phyloP scores from a whole-genome alignment of 2,113 vertebrate species.

The Sturnira hondurensis region DNA sequence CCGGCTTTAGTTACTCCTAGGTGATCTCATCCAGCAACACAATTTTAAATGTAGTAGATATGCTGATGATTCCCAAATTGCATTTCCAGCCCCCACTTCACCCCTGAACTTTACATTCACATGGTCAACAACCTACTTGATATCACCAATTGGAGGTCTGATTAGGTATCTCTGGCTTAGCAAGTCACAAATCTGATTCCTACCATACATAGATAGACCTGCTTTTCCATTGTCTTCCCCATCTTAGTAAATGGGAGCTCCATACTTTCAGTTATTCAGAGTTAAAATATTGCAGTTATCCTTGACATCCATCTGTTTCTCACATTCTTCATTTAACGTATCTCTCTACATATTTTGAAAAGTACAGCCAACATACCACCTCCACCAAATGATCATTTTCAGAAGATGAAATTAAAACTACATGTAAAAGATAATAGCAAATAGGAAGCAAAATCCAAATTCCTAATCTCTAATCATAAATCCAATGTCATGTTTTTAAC shows the following conservation, averaged over 20 bases:
- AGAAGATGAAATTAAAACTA: slow-evolving; percentile 16
- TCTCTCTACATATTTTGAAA: not conserved
- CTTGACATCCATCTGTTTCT: not conserved
- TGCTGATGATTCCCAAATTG: not conserved
- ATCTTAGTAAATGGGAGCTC: not conserved
- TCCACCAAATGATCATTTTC: slow-evolving; percentile 9
- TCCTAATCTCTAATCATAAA: slow-evolving; percentile 18
- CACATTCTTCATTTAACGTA: not conserved
- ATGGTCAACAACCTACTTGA: not conserved
- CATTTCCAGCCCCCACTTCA: not conserved
- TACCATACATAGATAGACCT: not conserved
- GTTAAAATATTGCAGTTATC: not conserved
- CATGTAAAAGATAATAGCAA: not conserved
- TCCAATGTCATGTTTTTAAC: not conserved
- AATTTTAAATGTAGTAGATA: not conserved
- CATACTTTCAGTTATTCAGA: not conserved
- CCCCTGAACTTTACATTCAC: not conserved
- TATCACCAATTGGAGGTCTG: not conserved
- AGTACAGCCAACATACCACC: not conserved
- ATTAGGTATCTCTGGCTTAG: not conserved
- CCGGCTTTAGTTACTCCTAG: not conserved
- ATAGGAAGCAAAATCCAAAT: slow-evolving; percentile 6
- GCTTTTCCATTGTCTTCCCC: not conserved
- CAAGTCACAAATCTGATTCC: not conserved
- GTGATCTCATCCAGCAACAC: not conserved